Conservation (phyloP, 2,113 vertebrate species). For the Athene cunicularia region DNA sequence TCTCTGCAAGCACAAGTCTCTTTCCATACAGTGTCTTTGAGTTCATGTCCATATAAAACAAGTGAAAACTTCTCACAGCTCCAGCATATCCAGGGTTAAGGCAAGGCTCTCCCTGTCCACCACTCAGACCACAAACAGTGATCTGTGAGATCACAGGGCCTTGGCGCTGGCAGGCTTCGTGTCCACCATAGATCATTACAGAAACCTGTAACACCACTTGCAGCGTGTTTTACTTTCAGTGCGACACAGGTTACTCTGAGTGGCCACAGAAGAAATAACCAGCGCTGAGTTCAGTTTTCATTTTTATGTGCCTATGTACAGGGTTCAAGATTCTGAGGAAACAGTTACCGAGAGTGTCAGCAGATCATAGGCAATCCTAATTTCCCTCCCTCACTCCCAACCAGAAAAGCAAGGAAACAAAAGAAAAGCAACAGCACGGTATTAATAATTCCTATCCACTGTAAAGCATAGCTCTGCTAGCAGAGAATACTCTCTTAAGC, state of each 20-base stretch:
- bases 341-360: neutral
- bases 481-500: neutral
- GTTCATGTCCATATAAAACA: neutral
- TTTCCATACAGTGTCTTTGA: neutral
- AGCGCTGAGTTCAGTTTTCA: neutral
- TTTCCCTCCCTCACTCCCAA: neutral
- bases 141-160: neutral
- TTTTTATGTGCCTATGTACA: neutral
- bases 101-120: neutral
- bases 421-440: neutral
- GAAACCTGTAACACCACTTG: neutral
- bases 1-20: neutral
- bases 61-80: neutral
- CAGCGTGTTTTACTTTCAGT: neutral
- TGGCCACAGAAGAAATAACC: neutral
- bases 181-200: neutral
- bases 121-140: neutral
- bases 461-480: neutral
- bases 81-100: neutral
- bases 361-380: neutral
- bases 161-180: accelerated
- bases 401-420: neutral
- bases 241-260: neutral
- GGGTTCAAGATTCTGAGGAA: neutral
- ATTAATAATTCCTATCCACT: neutral